phyloP scores from a whole-genome alignment of 2,888 invertebrate genomes.

The Amblyjoppa fuscipennis region DNA sequence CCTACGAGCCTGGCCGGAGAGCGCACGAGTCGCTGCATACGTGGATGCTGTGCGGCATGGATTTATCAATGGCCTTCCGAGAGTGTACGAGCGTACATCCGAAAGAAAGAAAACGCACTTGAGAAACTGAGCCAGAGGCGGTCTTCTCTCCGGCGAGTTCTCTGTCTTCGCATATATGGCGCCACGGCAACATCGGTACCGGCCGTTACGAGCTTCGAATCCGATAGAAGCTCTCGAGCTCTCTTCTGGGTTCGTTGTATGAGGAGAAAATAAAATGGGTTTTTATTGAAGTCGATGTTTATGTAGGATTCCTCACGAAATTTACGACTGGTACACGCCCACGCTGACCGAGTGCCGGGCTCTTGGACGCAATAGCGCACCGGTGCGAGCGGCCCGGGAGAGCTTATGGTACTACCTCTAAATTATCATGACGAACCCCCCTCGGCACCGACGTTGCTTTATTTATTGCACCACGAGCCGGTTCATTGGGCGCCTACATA shows the following conservation, averaged over 20 bases:
- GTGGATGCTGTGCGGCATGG: not conserved
- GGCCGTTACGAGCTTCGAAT: slow-evolving; percentile 32
- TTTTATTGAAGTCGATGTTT: slow-evolving; percentile 65
- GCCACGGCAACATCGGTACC: not conserved
- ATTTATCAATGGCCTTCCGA: slow-evolving; percentile 49
- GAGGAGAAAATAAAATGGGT: slow-evolving; percentile 51
- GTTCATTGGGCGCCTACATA: slow-evolving; percentile 32
- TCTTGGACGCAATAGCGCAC: slow-evolving; percentile 55
- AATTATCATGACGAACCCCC: slow-evolving; percentile 51
- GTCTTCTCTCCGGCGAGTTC: slow-evolving; percentile 3
- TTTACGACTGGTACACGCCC: slow-evolving; percentile 66
- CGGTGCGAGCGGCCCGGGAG: not conserved
- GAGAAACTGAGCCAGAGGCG: slow-evolving; percentile 36
- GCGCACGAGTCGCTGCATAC: not conserved
- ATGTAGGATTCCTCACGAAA: slow-evolving; percentile 64
- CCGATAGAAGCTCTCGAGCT: slow-evolving; percentile 20
- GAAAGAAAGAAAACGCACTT: slow-evolving; percentile 25
- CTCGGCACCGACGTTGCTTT: slow-evolving; percentile 38
- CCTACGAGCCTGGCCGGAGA: slow-evolving; percentile 5
- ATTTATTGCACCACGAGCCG: slow-evolving; percentile 49
- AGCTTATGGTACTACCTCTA: slow-evolving; percentile 45
- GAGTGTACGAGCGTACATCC: not conserved
- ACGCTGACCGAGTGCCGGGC: slow-evolving; percentile 53
- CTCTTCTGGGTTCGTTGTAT: slow-evolving; percentile 1
- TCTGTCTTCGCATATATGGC: slow-evolving; percentile 30